phyloP scores from a whole-genome alignment of 1,140 invertebrate genomes.

The Philotrypesis tridentata region DNA sequence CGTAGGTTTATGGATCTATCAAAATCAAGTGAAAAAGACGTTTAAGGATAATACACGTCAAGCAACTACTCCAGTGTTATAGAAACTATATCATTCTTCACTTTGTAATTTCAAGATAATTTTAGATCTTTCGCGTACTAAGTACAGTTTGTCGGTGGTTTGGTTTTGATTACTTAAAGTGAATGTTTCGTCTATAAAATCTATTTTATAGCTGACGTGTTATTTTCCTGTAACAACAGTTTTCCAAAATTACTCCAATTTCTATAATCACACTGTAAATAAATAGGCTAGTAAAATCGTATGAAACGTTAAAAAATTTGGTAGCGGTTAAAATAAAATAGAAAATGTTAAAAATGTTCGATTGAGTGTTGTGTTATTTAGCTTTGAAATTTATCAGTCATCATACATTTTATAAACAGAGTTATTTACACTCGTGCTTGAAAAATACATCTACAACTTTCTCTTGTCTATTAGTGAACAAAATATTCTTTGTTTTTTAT shows the following conservation, averaged over 20 bases:
- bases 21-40: background rate
- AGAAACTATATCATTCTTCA: too few species aligned
- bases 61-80: background rate
- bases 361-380: constrained; percentile 4
- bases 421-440: constrained; percentile 40
- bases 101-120: background rate
- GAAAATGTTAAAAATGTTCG: background rate
- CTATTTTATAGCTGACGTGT: background rate
- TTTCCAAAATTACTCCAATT: background rate
- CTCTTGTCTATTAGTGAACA: constrained; percentile 12
- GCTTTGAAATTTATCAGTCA: constrained; percentile 43
- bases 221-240: background rate
- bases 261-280: background rate
- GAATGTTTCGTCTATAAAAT: background rate
- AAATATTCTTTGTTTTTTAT: constrained; percentile 29
- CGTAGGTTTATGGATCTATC: background rate
- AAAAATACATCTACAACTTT: constrained; percentile 43
- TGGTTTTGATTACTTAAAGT: background rate
- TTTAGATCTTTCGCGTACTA: background rate
- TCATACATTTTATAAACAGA: constrained; percentile 21
- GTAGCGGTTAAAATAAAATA: background rate
- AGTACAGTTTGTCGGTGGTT: background rate
- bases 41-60: background rate
- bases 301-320: background rate
- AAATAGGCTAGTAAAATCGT: background rate